These are phyloP conservation scores for Formica aserva DNA, from an alignment of 2,888 invertebrate genomes.

Conservation along the genomic window DNA sequence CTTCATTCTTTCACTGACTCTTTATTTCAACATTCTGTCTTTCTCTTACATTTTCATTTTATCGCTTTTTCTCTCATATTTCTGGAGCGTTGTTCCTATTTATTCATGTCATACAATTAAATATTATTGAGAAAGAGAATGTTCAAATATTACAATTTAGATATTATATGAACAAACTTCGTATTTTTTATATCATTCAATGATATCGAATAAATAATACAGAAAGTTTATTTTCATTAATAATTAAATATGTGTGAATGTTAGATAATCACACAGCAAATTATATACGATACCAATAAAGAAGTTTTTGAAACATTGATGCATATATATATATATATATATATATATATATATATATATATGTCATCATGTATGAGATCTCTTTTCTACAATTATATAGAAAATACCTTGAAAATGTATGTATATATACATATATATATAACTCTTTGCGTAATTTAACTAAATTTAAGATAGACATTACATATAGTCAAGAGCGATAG, in stretches of 20 bases:
- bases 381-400: background rate
- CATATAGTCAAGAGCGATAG: background rate
- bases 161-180: background rate
- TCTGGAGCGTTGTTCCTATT: background rate
- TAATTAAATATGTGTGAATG: background rate
- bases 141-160: background rate
- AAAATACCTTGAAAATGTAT: background rate
- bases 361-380: background rate
- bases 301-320: background rate
- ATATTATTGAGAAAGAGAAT: background rate
- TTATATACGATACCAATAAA: conserved; percentile 1
- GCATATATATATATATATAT: too few relatives aligned
- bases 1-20: background rate
- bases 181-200: background rate
- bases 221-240: conserved; percentile 7
- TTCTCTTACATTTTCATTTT: background rate
- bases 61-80: background rate
- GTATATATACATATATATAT: too few relatives aligned
- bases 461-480: background rate
- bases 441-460: too few relatives aligned
- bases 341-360: too few relatives aligned
- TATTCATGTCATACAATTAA: background rate
- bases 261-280: background rate
- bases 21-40: background rate
- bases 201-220: background rate